A percentile compares a stretch with the other conserved stretches of the same genome.
phyloP scores from a whole-genome alignment of 1,140 invertebrate species.

The Tetramorium parvispinum region DNA sequence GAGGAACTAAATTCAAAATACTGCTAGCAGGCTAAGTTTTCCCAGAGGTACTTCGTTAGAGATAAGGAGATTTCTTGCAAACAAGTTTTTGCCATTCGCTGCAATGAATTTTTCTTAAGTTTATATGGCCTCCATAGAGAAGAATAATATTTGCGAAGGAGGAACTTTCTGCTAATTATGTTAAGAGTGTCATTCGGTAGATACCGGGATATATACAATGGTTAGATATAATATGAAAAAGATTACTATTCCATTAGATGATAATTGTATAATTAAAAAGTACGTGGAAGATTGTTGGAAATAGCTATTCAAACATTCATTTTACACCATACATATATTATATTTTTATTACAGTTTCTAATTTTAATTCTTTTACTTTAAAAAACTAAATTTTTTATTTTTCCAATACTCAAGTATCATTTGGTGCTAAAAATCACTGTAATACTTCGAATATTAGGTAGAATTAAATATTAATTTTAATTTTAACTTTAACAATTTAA shows the following conservation, averaged over 20 bases:
- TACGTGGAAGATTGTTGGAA: background rate
- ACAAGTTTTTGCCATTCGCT: constrained; percentile 65
- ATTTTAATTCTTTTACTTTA: background rate
- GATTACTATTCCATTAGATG: background rate
- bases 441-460: background rate
- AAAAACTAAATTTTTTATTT: background rate
- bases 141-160: constrained; percentile 61
- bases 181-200: constrained; percentile 49
- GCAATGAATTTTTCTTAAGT: constrained; percentile 67
- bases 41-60: constrained; percentile 69
- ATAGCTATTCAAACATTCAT: constrained; percentile 15
- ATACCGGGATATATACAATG: constrained; percentile 12
- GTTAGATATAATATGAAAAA: constrained; percentile 1
- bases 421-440: background rate
- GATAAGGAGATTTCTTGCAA: constrained; percentile 68
- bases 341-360: background rate
- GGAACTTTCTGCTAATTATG: constrained; percentile 62
- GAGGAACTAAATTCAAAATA: constrained; percentile 57
- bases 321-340: background rate
- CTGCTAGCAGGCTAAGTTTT: constrained; percentile 55
- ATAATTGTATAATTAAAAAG: constrained; percentile 19
- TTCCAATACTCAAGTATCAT: background rate
- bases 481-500: background rate
- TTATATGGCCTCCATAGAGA: constrained; percentile 59
- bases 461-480: background rate